phyloP scores from a whole-genome alignment of 2,888 invertebrate species.

The Polydrusus pterygomalis region DNA sequence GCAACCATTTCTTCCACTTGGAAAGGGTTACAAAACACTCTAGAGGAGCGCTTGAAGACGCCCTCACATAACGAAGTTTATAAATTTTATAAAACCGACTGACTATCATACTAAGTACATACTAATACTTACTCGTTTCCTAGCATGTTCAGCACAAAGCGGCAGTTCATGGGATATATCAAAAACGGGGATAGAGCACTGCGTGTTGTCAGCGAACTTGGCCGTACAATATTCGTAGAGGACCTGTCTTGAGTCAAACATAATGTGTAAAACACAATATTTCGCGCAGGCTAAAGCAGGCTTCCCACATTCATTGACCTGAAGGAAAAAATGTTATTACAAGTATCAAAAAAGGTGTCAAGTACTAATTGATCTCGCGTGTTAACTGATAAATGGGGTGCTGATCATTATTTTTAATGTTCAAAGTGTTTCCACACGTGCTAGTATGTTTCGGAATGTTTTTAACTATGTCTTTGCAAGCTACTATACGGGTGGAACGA shows the following conservation, averaged over 20 bases:
- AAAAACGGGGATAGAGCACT: conserved; percentile 86
- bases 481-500: no score
- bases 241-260: conserved; percentile 86
- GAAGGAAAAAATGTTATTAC: background rate
- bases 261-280: conserved; percentile 90
- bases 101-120: background rate
- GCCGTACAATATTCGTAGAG: conserved; percentile 86
- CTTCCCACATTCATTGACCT: conserved; percentile 65
- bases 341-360: no score
- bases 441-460: no score
- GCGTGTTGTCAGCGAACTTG: conserved; percentile 85
- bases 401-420: no score
- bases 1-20: no score
- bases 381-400: no score
- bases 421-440: no score
- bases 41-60: no score
- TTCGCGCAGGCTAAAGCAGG: conserved; percentile 84
- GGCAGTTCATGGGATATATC: conserved; percentile 88
- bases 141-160: conserved; percentile 89
- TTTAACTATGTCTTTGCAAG: no score
- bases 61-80: no score
- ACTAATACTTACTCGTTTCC: conserved; percentile 78
- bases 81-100: background rate
- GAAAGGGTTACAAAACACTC: no score
- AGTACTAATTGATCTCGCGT: no score